Evolutionary conservation across 2,888 invertebrate species (phyloP).

Genomic region (Philaethria dido): DNA sequence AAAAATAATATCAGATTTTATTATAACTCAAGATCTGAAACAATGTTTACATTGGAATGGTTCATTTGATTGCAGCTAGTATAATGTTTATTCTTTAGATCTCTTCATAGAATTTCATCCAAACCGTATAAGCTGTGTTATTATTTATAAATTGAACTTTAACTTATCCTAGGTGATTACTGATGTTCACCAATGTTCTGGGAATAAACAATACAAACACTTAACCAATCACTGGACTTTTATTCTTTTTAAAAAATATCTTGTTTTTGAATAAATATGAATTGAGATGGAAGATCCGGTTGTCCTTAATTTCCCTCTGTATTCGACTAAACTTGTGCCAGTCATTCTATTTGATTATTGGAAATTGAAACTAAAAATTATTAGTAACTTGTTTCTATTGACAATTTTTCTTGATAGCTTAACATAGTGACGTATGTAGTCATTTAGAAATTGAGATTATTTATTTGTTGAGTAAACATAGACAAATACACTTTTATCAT

Average conservation of each 20-base stretch:
- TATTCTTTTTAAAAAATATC: background rate
- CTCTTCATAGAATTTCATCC: background rate
- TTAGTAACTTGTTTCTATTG: background rate
- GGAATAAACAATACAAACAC: slow-evolving; percentile 70
- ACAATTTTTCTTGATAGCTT: background rate
- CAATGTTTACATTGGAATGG: slow-evolving; percentile 13
- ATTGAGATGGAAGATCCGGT: slow-evolving; percentile 33
- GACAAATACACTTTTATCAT: no score
- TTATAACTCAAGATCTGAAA: background rate
- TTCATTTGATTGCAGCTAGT: slow-evolving; percentile 7
- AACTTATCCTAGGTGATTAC: slow-evolving; percentile 69
- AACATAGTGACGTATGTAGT: no score
- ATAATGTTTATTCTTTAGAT: slow-evolving; percentile 15
- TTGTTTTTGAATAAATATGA: background rate
- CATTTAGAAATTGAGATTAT: no score
- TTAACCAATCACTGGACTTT: background rate
- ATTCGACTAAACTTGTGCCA: slow-evolving; percentile 75
- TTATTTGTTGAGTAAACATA: no score
- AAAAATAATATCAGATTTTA: background rate
- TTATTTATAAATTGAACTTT: slow-evolving; percentile 29
- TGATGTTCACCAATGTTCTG: slow-evolving; percentile 68
- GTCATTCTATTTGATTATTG: slow-evolving; percentile 81
- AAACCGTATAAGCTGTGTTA: slow-evolving; percentile 9
- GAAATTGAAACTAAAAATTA: slow-evolving; percentile 74
- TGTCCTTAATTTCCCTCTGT: slow-evolving; percentile 54